phyloP scores from a whole-genome alignment of 2,888 invertebrate genomes.

The Plusia festucae region DNA sequence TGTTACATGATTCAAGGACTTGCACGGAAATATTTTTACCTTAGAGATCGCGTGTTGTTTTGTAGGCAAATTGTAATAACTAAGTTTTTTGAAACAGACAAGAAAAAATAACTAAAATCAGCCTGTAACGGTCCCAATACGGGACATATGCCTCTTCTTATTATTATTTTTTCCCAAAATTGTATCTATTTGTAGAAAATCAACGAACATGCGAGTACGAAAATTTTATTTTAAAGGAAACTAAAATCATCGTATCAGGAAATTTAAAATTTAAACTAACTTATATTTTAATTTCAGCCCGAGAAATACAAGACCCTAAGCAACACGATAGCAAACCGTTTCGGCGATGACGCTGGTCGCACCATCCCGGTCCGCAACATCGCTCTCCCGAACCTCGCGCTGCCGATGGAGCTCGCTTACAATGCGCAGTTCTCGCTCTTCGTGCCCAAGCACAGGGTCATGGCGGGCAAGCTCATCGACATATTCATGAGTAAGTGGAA shows the following conservation, averaged over 20 bases:
- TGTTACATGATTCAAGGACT: no score
- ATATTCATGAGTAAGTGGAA: slow-evolving; percentile 90
- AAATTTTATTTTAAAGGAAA: no score
- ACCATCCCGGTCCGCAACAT: slow-evolving; percentile 90
- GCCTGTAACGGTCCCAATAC: background rate
- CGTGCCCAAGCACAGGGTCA: slow-evolving; percentile 91
- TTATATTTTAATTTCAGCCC: slow-evolving; percentile 64
- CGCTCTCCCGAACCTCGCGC: slow-evolving; percentile 90
- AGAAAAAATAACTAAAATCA: no score
- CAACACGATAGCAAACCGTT: slow-evolving; percentile 86
- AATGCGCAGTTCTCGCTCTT: slow-evolving; percentile 93
- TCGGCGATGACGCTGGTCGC: slow-evolving; percentile 85
- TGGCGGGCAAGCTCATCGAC: slow-evolving; percentile 91
- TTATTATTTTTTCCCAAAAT: no score
- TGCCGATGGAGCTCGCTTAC: slow-evolving; percentile 90
- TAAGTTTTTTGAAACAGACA: background rate
- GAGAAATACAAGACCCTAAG: slow-evolving; percentile 78
- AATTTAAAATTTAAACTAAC: no score
- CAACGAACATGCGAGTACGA: no score
- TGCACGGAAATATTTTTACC: background rate
- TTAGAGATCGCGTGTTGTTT: background rate
- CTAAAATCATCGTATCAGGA: no score
- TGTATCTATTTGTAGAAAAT: no score
- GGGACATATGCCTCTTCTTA: background rate
- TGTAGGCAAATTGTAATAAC: background rate